Evolutionary conservation across 2,797 vertebrate genomes (phyloP).

Genomic region (Xiphorhynchus erythropygius): DNA sequence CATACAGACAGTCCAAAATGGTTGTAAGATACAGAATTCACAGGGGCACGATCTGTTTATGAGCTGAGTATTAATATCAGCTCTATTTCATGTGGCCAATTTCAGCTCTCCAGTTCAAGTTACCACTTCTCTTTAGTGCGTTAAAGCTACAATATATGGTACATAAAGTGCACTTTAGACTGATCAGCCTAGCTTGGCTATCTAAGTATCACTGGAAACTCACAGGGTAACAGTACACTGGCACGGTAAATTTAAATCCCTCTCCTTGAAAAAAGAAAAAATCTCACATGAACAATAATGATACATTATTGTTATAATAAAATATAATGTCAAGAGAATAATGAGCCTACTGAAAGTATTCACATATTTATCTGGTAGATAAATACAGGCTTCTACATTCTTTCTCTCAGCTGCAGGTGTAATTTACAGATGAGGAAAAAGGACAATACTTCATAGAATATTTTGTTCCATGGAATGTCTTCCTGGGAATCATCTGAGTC

Average conservation of each 20-base stretch:
- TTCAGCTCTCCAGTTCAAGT: neutral
- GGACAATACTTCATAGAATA: neutral
- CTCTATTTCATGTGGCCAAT: neutral
- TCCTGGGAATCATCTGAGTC: neutral
- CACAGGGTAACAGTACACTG: neutral
- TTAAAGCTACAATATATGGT: neutral
- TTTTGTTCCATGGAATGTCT: neutral
- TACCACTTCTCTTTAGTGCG: neutral
- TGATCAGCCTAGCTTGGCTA: neutral
- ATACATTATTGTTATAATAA: neutral
- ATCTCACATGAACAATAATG: accelerated
- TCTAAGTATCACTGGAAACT: neutral
- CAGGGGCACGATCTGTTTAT: neutral
- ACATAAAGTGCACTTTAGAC: neutral
- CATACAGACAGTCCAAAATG: neutral
- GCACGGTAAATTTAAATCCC: neutral
- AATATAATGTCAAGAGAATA: neutral
- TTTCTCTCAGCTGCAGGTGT: neutral
- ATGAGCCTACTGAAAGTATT: neutral
- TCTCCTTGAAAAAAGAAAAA: neutral
- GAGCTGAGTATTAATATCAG: neutral
- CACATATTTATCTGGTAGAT: neutral
- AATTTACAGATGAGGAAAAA: neutral
- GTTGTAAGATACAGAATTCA: neutral
- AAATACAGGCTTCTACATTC: neutral